phyloP scores from a whole-genome alignment of 2,113 vertebrate species.

The Nycticebus coucang region DNA sequence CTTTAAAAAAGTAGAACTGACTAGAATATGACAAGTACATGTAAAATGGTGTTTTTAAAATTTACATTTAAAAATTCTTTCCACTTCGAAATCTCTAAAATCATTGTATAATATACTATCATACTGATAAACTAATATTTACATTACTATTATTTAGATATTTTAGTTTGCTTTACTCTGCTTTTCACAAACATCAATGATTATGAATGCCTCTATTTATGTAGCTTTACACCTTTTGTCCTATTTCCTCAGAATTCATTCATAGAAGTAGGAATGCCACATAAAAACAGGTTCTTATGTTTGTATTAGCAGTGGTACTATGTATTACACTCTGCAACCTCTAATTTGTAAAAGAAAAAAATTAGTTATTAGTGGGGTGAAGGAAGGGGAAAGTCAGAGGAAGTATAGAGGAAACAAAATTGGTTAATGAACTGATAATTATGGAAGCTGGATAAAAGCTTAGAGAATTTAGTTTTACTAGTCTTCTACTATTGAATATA shows the following conservation, averaged over 20 bases:
- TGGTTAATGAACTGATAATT: neutral
- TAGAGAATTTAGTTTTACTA: conserved; percentile 7
- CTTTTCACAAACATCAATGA: conserved; percentile 35
- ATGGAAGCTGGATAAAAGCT: neutral
- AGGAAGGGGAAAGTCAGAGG: neutral
- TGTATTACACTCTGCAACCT: neutral
- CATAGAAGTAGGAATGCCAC: neutral
- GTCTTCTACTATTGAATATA: neutral
- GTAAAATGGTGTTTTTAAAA: neutral
- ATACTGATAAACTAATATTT: conserved; percentile 20
- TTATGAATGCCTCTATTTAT: conserved; percentile 5
- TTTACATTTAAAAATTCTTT: neutral
- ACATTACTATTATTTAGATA: conserved; percentile 12
- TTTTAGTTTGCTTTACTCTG: conserved; percentile 48
- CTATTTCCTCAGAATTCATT: conserved; percentile 51
- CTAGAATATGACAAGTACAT: neutral
- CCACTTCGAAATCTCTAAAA: conserved; percentile 31
- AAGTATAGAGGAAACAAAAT: neutral
- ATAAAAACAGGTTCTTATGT: neutral
- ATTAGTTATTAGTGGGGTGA: neutral
- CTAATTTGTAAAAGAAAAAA: conserved; percentile 36
- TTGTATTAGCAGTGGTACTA: conserved; percentile 20
- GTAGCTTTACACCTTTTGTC: neutral
- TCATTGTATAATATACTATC: conserved; percentile 14
- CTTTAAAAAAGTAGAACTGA: conserved; percentile 40